Evolutionary conservation across 2,797 vertebrate genomes (phyloP), one percentile per base, ranked within the genome.

Genomic region (Catostomus latipinnis): DNA sequence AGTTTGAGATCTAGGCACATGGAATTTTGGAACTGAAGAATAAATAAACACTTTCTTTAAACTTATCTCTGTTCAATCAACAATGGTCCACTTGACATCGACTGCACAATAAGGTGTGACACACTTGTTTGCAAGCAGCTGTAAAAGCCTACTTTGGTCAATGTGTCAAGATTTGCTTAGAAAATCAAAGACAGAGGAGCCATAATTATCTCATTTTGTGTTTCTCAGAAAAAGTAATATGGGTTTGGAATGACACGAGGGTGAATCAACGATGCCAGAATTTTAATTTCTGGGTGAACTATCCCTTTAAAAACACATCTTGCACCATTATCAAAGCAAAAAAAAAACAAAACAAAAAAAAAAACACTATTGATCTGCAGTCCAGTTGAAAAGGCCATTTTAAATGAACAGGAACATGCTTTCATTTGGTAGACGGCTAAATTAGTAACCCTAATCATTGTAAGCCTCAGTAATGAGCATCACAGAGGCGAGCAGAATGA

Each of bases 31-130:
- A 62, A 50, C 46, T 16, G 50, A 18, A 43, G 16, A 69, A 69
- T 77, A 60, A 69, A 60, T 52, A 77, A 69, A 60, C 45, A 34
- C 45, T 69, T 5, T 22, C 58, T 71, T 57, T 58, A 71, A 58
- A 63, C 14, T 76, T 50, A 11, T 54, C 52, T 67, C 8, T 18
- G 11, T 60, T 66, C 66, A 50, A 76, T 76, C 56, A 52, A 10
- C 9, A 58, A 52, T 1, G 4, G 58, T 14, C 10, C 71, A 52
- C 58, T 74, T 52, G 58, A 10, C 62, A 74, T 74, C n/a, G 71
- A 62, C 10, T 62, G 58, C 18, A 77, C 12, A 61, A 50, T 13
- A 14, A 10, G 34, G 34, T 66, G 73, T 75, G 22, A 75, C 18
- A 14, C 43, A 52, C 6, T 18, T 52, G 66, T 77, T 70, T 70